Conservation (phyloP, 2,888 invertebrate genomes). For the Alsophila aescularia region DNA sequence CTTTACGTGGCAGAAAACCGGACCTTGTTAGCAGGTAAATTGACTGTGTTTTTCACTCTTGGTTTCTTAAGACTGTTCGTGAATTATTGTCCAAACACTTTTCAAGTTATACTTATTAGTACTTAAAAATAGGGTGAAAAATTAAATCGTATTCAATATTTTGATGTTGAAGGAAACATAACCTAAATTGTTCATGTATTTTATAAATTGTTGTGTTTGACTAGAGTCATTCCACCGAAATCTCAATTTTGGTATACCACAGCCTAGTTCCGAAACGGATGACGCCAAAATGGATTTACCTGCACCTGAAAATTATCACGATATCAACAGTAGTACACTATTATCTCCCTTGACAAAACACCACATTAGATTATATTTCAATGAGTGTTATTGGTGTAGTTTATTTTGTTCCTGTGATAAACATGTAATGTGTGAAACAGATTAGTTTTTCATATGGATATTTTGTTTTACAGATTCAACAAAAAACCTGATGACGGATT, state of each 20-base stretch:
- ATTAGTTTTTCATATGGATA: not conserved
- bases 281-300: constrained; percentile 4
- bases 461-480: not conserved
- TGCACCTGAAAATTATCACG: constrained; percentile 1
- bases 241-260: constrained; percentile 6
- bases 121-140: too few relatives aligned
- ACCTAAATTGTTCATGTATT: not conserved
- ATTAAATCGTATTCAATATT: not conserved
- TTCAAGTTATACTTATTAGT: not conserved
- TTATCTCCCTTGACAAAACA: constrained; percentile 9
- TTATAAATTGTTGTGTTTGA: not conserved
- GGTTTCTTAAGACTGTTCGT: not conserved
- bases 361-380: constrained; percentile 4
- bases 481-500: not conserved
- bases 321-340: constrained; percentile 7
- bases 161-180: not conserved
- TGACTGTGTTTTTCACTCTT: not conserved
- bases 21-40: not conserved
- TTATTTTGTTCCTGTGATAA: not conserved
- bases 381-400: constrained; percentile 2
- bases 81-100: not conserved
- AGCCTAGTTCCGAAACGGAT: constrained; percentile 5
- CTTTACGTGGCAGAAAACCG: not conserved
- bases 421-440: not conserved
- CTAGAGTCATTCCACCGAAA: too few relatives aligned